Percentiles rank a stretch among this genome's conserved stretches.
phyloP scores from a whole-genome alignment of 1,140 invertebrate genomes.

The Drosophila baimaii region DNA sequence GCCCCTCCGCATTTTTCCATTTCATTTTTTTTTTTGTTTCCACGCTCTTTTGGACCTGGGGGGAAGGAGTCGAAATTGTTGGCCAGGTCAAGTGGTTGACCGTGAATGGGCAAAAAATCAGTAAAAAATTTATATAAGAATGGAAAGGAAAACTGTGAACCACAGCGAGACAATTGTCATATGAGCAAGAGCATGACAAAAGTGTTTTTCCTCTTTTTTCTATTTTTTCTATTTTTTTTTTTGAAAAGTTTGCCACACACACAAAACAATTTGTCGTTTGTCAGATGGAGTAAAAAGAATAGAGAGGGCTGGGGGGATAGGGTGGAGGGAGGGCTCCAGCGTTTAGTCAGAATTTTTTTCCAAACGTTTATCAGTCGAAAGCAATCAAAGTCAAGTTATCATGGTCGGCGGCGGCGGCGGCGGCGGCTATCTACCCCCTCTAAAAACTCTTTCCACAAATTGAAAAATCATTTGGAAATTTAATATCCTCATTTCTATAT shows the following conservation, averaged over 20 bases:
- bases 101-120: constrained; percentile 55
- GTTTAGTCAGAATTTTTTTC: constrained; percentile 35
- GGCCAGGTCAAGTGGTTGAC: constrained; percentile 61
- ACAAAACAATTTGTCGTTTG: constrained; percentile 54
- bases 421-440: too few relatives aligned
- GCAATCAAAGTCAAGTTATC: constrained; percentile 50
- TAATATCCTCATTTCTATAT: constrained; percentile 21
- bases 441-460: constrained; percentile 3
- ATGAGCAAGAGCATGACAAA: constrained; percentile 57
- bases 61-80: constrained; percentile 29
- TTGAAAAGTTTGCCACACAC: constrained; percentile 30
- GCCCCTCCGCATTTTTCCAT: constrained; percentile 6
- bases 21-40: neutral
- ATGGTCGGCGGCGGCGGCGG: too few relatives aligned
- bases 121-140: constrained; percentile 11
- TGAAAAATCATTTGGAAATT: constrained; percentile 37
- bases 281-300: constrained; percentile 10
- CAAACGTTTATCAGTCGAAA: constrained; percentile 49
- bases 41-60: neutral
- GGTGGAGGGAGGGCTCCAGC: neutral
- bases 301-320: neutral
- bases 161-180: constrained; percentile 41
- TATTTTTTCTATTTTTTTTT: constrained; percentile 22
- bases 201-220: constrained; percentile 37
- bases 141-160: constrained; percentile 19